Evolutionary conservation across 2,113 vertebrate genomes (phyloP).

Genomic region (Cettia cetti): DNA sequence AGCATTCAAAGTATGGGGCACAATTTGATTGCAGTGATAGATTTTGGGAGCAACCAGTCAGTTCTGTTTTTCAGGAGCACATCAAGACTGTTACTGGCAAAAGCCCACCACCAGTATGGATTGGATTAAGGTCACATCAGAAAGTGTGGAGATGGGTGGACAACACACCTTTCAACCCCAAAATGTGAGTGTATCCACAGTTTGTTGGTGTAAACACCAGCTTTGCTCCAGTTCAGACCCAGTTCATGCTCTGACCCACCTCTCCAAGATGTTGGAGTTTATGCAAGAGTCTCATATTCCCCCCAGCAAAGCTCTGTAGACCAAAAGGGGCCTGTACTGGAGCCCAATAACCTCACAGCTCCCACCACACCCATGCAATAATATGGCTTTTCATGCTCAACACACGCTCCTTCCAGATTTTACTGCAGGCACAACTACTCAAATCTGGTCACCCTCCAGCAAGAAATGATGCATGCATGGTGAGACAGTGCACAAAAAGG

Average conservation of each 20-base stretch:
- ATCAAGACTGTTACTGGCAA: background rate
- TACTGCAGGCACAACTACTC: background rate
- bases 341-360: background rate
- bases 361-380: background rate
- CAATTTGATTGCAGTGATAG: background rate
- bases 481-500: background rate
- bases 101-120: background rate
- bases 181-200: background rate
- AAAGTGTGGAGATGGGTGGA: background rate
- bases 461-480: accelerated
- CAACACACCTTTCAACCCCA: background rate
- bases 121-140: background rate
- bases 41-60: background rate
- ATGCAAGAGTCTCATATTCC: accelerated
- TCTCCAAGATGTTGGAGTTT: background rate
- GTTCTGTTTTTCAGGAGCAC: background rate
- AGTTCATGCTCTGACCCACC: background rate
- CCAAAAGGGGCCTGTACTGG: accelerated
- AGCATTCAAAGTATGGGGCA: background rate
- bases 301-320: background rate
- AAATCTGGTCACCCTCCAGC: too few species aligned
- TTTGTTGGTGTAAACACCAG: background rate
- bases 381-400: background rate
- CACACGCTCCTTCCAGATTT: background rate
- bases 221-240: background rate